These are phyloP conservation scores for Chiridota heheva DNA, from an alignment of 35 echinoderm and acorn worm genomes.

Conservation along the genomic window DNA sequence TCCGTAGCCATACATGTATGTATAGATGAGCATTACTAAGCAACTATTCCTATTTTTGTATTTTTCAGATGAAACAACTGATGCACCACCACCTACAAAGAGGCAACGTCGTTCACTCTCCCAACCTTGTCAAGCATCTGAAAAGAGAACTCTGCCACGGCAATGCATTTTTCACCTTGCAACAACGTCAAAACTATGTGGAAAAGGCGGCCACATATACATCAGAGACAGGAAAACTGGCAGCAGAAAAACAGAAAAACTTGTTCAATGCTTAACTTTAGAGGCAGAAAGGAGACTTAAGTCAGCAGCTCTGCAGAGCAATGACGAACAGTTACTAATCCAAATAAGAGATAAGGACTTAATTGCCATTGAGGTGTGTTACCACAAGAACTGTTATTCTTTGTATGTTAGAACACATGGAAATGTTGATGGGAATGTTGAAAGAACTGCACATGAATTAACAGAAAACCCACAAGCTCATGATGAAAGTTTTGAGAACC, in stretches of 20 bases:
- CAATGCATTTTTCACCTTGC: too few relatives aligned
- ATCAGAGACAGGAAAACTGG: background rate
- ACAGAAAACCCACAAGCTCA: too few relatives aligned
- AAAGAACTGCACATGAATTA: background rate
- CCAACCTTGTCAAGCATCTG: too few relatives aligned
- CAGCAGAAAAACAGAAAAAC: background rate
- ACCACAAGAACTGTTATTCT: constrained; percentile 1
- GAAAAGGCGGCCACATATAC: constrained; percentile 3
- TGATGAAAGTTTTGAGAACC: too few relatives aligned
- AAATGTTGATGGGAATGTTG: background rate
- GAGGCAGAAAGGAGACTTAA: background rate
- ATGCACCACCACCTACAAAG: too few relatives aligned
- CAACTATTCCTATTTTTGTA: too few relatives aligned
- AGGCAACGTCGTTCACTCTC: too few relatives aligned
- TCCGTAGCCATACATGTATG: too few relatives aligned
- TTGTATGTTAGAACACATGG: background rate
- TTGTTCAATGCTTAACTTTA: background rate
- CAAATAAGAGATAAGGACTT: constrained; percentile 11
- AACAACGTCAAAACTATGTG: too few relatives aligned
- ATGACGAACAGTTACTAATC: background rate
- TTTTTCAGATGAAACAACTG: too few relatives aligned
- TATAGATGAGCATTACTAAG: too few relatives aligned
- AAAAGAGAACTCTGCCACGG: too few relatives aligned
- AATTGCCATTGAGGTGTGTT: constrained; percentile 16
- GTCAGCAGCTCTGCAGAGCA: background rate